Evolutionary conservation across 2,888 invertebrate species (phyloP).

Genomic region (Synanthedon formicaeformis): DNA sequence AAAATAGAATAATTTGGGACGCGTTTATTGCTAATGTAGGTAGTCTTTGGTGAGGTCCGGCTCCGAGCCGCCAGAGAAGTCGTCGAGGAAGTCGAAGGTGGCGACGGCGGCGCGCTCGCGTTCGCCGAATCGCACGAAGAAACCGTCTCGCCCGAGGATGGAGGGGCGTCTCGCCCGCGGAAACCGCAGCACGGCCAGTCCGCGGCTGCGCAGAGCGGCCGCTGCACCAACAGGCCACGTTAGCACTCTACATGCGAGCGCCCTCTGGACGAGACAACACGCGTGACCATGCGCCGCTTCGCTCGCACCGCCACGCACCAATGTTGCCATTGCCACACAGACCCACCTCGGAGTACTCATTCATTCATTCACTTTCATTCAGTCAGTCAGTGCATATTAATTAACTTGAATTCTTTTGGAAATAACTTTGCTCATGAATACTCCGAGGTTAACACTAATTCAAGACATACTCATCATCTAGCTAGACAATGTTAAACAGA

Average conservation of each 20-base stretch:
- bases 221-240: conserved; percentile 58
- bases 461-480: no score
- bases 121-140: conserved; percentile 83
- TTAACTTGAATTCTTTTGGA: no score
- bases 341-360: no score
- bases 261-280: conserved; percentile 35
- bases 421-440: no score
- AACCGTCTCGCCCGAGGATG: conserved; percentile 81
- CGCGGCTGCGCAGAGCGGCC: conserved; percentile 71
- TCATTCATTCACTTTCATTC: no score
- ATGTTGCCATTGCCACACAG: no score
- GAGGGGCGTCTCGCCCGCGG: conserved; percentile 72
- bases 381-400: no score
- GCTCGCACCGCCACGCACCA: conserved; percentile 7
- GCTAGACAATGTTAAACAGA: no score
- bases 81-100: conserved; percentile 84
- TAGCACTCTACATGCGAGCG: conserved; percentile 18
- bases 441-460: no score
- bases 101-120: conserved; percentile 83
- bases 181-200: conserved; percentile 67
- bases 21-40: conserved; percentile 48
- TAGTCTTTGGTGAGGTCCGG: conserved; percentile 61
- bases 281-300: conserved; percentile 30
- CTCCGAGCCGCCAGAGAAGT: conserved; percentile 61
- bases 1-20: conserved; percentile 50